Evolutionary conservation across 2,888 invertebrate genomes (phyloP), one percentile per base, ranked within the genome.

Genomic region (Orchesella flavescens): DNA sequence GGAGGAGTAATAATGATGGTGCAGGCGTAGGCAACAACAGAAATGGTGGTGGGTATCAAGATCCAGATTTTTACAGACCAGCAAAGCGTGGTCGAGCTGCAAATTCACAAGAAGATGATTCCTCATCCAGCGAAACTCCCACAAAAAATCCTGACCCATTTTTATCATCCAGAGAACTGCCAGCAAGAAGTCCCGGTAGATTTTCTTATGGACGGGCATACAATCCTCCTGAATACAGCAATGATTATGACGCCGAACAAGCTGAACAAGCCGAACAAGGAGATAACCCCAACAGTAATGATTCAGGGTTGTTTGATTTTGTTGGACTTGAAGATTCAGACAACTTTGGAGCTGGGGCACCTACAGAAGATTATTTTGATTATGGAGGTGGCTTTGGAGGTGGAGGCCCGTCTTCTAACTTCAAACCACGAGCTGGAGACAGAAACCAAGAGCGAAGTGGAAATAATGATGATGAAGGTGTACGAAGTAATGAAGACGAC

Each of bases 251-350:
- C n/a, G 59, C 59, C 1, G 68, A 77, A 15, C n/a, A 43, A 10
- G n/a, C 44, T 15, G 57, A 59, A 0, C 61, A 53, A 63, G 66
- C 34, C 0, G 53, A 80, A 15, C 24, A 68, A 9, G 43, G 55
- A 5, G 68, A 17, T 5, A 49, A 66, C 13, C 65, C 53, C 34
- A 66, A 57, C 0, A 65, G 72, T 17, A 66, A 71, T 9, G 72
- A 80, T 23, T 44, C 61, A 19, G 75, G 55, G 15, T 63, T 69
- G 9, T 80, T 66, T 44, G 85, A 85, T 43, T 85, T 78, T 71
- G 68, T 80, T n/a, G 81, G 81, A 21, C 59, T 85, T 17, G 83
- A 85, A n/a, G 68, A 83, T n/a, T n/a, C n/a, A n/a, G n/a, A 34
- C 7, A 85, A 85, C 44, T 85, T 81, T 24, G 77, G 55, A 13